Evolutionary conservation across 2,888 invertebrate species (phyloP).

Genomic region (Microchrysa polita): DNA sequence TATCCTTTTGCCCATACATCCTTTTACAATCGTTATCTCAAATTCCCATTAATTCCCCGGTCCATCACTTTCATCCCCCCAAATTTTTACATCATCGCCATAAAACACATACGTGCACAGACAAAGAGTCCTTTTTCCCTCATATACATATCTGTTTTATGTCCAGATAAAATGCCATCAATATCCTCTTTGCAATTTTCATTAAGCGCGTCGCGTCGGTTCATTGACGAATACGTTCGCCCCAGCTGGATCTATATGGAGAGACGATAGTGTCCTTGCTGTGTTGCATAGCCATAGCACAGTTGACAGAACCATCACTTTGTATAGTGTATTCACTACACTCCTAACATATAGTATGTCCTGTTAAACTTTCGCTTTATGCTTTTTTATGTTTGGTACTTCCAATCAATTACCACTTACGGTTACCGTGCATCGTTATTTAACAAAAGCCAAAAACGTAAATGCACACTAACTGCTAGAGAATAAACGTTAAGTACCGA

Average conservation of each 20-base stretch:
- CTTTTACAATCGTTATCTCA: neutral
- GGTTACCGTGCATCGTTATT: conserved; percentile 34
- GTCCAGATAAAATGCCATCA: conserved; percentile 16
- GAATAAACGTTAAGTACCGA: conserved; percentile 24
- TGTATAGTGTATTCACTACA: neutral
- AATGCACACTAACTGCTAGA: conserved; percentile 31
- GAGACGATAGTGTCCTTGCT: too few species aligned
- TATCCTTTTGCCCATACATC: too few species aligned
- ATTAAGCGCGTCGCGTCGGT: conserved; percentile 27
- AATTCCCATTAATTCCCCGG: neutral
- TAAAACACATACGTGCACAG: too few species aligned
- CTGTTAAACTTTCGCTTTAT: neutral
- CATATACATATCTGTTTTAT: neutral
- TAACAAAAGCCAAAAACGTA: conserved; percentile 21
- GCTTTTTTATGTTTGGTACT: conserved; percentile 33
- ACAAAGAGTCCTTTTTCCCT: neutral
- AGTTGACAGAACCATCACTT: neutral
- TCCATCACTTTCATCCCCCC: neutral
- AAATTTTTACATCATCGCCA: neutral
- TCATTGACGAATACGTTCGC: conserved; percentile 1
- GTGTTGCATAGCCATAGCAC: too few species aligned
- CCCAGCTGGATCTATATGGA: too few species aligned
- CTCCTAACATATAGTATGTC: neutral
- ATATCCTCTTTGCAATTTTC: conserved; percentile 29
- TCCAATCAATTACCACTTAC: conserved; percentile 43